These are phyloP conservation scores for Diplodus puntazzo DNA, from an alignment of 2,797 vertebrate species.

Conservation along the genomic window DNA sequence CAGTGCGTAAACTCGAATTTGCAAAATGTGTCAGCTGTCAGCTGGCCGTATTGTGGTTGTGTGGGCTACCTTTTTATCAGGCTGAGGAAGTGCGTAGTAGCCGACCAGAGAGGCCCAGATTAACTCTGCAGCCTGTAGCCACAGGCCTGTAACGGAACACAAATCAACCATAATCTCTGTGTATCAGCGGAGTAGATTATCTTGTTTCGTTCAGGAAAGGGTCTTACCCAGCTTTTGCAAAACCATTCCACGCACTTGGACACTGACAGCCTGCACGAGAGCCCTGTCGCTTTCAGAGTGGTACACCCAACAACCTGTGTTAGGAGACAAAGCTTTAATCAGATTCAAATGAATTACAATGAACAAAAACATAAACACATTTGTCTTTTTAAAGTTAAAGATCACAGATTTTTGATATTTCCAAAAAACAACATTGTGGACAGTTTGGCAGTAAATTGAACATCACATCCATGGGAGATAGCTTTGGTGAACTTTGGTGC, in stretches of 20 bases:
- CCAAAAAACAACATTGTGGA: too few species aligned
- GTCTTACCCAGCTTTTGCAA: slow-evolving; percentile 93
- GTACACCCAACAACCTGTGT: slow-evolving; percentile 91
- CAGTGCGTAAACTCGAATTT: neutral
- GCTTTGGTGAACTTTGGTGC: too few species aligned
- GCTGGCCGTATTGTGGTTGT: neutral
- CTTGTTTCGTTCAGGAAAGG: accelerated
- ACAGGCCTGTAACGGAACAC: slow-evolving; percentile 87
- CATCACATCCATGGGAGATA: too few species aligned
- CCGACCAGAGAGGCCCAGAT: slow-evolving; percentile 93
- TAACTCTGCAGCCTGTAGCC: slow-evolving; percentile 93
- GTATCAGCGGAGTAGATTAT: accelerated
- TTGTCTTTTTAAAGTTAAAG: too few species aligned
- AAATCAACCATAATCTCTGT: neutral
- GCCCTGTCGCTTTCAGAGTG: slow-evolving; percentile 85
- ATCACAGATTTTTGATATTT: too few species aligned
- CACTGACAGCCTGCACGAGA: slow-evolving; percentile 93
- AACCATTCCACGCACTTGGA: slow-evolving; percentile 95
- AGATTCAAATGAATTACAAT: too few species aligned
- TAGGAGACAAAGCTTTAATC: neutral
- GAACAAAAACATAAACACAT: too few species aligned
- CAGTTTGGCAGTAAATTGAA: too few species aligned
- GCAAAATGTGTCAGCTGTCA: neutral
- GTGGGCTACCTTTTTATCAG: slow-evolving; percentile 93
- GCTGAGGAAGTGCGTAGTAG: slow-evolving; percentile 90